These are phyloP conservation scores for Pseudomyrmex flavicornis DNA, from an alignment of 1,140 invertebrate genomes.

Conservation along the genomic window DNA sequence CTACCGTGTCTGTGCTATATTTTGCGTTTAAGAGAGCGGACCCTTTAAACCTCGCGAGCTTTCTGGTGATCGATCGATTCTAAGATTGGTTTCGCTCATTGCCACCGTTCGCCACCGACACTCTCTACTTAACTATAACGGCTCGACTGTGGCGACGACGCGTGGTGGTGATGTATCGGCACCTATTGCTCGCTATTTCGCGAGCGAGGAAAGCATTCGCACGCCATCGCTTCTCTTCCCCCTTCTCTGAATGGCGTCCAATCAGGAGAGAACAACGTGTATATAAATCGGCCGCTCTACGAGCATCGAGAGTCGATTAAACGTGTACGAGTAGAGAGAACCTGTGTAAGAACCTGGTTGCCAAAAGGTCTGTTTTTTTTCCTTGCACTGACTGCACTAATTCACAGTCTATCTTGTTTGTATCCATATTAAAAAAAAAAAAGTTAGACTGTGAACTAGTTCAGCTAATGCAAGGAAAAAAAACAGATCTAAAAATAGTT, in stretches of 20 bases:
- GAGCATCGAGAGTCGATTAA: constrained; percentile 24
- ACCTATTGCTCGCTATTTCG: constrained; percentile 41
- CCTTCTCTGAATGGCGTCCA: constrained; percentile 23
- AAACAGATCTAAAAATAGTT: no score
- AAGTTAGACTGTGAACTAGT: no score
- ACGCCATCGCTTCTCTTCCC: constrained; percentile 24
- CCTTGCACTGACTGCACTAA: no score
- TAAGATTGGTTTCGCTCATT: not conserved
- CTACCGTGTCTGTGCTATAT: not conserved
- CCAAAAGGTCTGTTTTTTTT: not conserved
- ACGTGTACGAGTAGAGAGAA: not conserved
- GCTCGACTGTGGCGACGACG: not conserved
- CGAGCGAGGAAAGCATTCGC: constrained; percentile 25
- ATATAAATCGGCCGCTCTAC: constrained; percentile 9
- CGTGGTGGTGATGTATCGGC: constrained; percentile 34
- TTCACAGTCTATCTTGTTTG: no score
- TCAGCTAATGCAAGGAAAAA: no score
- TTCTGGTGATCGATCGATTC: constrained; percentile 40
- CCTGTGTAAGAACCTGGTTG: not conserved
- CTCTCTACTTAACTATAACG: not conserved
- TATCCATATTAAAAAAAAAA: no score
- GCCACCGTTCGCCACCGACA: not conserved
- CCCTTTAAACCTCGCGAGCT: constrained; percentile 10
- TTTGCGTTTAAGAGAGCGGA: constrained; percentile 7
- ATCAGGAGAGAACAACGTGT: constrained; percentile 12